Conservation (phyloP, 2,888 invertebrate genomes). For the Cylloceria caligata region DNA sequence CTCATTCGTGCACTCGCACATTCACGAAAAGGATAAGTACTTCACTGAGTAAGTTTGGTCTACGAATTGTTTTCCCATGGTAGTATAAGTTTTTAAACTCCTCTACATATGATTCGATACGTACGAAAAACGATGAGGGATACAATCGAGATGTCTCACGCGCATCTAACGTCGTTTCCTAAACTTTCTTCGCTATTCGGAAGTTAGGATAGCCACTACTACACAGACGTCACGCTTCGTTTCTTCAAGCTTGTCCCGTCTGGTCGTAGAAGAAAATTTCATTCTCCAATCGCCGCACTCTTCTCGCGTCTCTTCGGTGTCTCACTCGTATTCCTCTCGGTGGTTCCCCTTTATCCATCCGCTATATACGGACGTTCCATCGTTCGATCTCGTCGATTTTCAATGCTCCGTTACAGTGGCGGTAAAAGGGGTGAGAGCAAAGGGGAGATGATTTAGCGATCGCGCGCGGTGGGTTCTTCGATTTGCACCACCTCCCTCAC, state of each 20-base stretch:
- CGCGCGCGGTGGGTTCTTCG: background rate
- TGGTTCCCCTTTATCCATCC: background rate
- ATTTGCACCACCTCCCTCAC: background rate
- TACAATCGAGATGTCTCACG: no score
- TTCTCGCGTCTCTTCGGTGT: background rate
- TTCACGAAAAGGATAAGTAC: no score
- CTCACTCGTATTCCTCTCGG: background rate
- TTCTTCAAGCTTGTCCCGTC: background rate
- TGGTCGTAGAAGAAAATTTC: background rate
- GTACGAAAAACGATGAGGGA: no score
- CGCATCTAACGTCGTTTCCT: background rate
- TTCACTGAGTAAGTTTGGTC: background rate
- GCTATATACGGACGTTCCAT: background rate
- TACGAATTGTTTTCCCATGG: no score
- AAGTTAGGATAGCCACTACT: background rate
- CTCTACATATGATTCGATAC: no score
- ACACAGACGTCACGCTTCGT: background rate
- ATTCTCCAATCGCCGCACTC: background rate
- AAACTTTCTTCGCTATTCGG: background rate
- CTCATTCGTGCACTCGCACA: background rate
- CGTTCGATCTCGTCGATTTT: slow-evolving; percentile 11
- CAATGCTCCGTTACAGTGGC: background rate
- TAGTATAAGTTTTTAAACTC: no score
- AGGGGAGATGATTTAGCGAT: slow-evolving; percentile 6
- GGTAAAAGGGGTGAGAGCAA: background rate